Base-by-base conservation (phyloP, 1,140 invertebrate species). In the Aphelenchoides besseyi region DNA sequence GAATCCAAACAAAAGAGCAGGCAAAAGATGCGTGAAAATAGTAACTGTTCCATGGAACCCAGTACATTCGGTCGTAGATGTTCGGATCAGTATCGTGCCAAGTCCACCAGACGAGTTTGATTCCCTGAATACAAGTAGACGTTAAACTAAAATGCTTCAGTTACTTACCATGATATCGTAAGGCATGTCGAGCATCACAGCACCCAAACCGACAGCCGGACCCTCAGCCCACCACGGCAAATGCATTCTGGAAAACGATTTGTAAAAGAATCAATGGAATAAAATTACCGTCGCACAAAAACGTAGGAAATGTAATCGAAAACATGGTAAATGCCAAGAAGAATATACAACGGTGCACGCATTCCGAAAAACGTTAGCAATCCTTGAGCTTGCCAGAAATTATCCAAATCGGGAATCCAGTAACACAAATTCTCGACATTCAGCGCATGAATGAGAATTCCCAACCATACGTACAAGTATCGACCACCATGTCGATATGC, bases 41-140 rank as follows among this genome's bases (percentile, higher is more conserved):
- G 84, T 91, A 92, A 0, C 90, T 91, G 76, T 90, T 92, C 86
- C 87, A 89, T 1, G 88, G 88, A 0, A 91, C 91, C 89, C 89
- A 91, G 85, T 92, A 92, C 83, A 90, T 89, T 28, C 91, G 87
- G 79, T 92, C 91, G 63, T 79, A 88, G 70, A 92, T 90, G 82
- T 92, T 92, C 1, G 91, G 90, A 85, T 92, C 91, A 0, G 91
- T 92, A 81, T 92, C 91, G 81, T 92, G 91, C 91, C 91, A 92
- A 0, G 90, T 91, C 91, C 91, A 92, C 85, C 91, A 91, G 0
- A 91, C 82, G 79, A 91, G 90, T 82, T 91, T 91, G 0, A 92
- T 89, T 0, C 89, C 88, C 41, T 48, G 23, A 12, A 48, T 16
- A 48, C 41, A 48, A 48, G 41, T 48, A 23, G 41, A 23, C 12